A percentile compares a stretch with the other conserved stretches of the same genome.
Evolutionary conservation across 2,888 invertebrate species (phyloP).

Genomic region (Eupithecia inturbata): DNA sequence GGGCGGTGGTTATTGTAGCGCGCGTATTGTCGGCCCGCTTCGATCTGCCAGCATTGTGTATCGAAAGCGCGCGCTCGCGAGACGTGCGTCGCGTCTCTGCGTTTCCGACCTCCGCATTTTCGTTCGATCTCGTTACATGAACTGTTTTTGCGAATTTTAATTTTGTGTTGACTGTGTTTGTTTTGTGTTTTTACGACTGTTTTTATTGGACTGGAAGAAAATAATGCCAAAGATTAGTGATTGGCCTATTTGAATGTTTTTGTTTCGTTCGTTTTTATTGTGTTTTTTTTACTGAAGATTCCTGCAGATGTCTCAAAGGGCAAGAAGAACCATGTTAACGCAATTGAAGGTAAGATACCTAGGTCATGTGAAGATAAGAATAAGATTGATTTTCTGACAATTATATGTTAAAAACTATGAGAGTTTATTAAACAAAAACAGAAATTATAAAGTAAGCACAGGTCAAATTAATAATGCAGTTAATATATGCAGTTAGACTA

Average conservation of each 20-base stretch:
- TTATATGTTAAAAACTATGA: neutral
- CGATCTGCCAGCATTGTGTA: constrained; percentile 84
- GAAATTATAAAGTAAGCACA: no score
- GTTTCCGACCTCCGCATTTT: constrained; percentile 49
- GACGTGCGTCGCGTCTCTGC: constrained; percentile 67
- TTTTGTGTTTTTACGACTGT: constrained; percentile 56
- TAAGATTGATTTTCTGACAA: neutral
- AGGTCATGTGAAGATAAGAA: neutral
- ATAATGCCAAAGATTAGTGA: constrained; percentile 79
- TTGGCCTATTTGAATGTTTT: constrained; percentile 67
- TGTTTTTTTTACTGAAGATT: constrained; percentile 54
- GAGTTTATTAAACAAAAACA: neutral
- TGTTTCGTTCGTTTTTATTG: constrained; percentile 51
- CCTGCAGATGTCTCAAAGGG: constrained; percentile 74
- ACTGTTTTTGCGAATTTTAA: constrained; percentile 59
- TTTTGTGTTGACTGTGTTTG: constrained; percentile 64
- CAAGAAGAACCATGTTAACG: constrained; percentile 80
- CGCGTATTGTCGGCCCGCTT: constrained; percentile 82
- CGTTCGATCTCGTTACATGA: constrained; percentile 68
- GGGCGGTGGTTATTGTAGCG: constrained; percentile 81
- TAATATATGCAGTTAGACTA: no score
- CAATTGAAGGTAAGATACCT: constrained; percentile 69
- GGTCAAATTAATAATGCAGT: no score
- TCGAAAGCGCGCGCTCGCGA: constrained; percentile 65
- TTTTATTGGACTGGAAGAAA: constrained; percentile 52